Evolutionary conservation across 2,888 invertebrate genomes (phyloP).

Genomic region (Flexamia atlantica): DNA sequence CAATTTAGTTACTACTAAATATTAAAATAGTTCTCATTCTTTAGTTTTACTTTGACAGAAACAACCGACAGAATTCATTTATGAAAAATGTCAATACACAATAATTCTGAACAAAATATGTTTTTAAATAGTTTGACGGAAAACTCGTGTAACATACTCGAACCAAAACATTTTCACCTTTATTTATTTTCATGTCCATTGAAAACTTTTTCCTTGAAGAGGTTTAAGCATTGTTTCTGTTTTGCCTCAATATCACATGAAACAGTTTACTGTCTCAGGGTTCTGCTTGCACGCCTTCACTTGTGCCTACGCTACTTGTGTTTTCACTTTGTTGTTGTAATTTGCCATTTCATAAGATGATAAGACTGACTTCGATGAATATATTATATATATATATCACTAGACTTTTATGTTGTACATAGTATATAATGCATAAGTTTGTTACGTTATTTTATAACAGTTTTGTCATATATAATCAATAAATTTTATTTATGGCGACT

Average conservation of each 20-base stretch:
- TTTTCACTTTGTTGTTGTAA: slow-evolving; percentile 33
- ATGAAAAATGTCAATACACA: too few species aligned
- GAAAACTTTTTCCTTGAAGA: too few species aligned
- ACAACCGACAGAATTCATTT: too few species aligned
- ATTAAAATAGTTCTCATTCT: neutral
- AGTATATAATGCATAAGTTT: slow-evolving; percentile 59
- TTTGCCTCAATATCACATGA: too few species aligned
- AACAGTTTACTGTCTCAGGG: too few species aligned
- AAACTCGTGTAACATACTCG: too few species aligned
- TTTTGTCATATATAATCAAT: slow-evolving; percentile 62
- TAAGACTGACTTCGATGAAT: slow-evolving; percentile 61
- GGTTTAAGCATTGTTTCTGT: too few species aligned
- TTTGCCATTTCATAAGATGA: slow-evolving; percentile 57
- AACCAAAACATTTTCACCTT: too few species aligned
- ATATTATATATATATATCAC: slow-evolving; percentile 58
- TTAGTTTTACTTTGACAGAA: too few species aligned
- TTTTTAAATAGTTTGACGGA: too few species aligned
- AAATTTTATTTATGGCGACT: slow-evolving; percentile 57
- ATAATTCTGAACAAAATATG: too few species aligned
- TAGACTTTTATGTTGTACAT: slow-evolving; percentile 61
- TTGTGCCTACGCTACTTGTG: slow-evolving; percentile 44
- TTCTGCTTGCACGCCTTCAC: slow-evolving; percentile 24
- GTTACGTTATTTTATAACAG: slow-evolving; percentile 63
- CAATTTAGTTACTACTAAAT: slow-evolving; percentile 15
- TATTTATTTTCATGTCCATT: too few species aligned